Percentiles rank a stretch among this genome's conserved stretches.
Evolutionary conservation across 2,888 invertebrate species (phyloP).

Genomic region (Andrena bucephala): DNA sequence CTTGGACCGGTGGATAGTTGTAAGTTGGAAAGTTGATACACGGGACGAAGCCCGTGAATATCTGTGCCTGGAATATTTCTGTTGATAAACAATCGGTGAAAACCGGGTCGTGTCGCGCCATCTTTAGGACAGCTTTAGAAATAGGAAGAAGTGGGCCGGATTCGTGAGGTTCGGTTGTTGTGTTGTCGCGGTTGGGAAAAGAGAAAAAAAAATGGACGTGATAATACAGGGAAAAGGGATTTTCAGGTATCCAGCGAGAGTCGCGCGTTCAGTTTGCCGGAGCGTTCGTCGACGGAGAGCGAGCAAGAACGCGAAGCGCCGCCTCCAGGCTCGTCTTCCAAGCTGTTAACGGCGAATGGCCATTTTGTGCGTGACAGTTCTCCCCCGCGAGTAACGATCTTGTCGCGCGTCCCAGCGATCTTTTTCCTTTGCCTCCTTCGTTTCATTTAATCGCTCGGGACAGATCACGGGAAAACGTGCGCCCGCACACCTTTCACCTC

Average conservation of each 20-base stretch:
- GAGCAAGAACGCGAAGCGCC: constrained; percentile 80
- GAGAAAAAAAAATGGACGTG: constrained; percentile 38
- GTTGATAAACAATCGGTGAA: constrained; percentile 73
- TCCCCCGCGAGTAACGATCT: constrained; percentile 64
- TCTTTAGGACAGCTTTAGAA: constrained; percentile 69
- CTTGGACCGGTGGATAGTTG: not conserved
- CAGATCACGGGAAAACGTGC: constrained; percentile 6
- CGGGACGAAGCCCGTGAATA: not conserved
- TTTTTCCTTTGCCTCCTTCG: constrained; percentile 37
- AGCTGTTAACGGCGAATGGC: constrained; percentile 88
- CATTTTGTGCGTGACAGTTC: constrained; percentile 89
- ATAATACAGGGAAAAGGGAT: constrained; percentile 38
- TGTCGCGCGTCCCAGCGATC: constrained; percentile 59
- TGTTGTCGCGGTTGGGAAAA: constrained; percentile 50
- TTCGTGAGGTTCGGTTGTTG: constrained; percentile 43
- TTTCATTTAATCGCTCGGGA: constrained; percentile 33
- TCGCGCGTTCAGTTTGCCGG: constrained; percentile 17
- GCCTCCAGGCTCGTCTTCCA: constrained; percentile 85
- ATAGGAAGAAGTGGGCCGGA: constrained; percentile 51
- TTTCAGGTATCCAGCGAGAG: constrained; percentile 18
- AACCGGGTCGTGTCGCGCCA: constrained; percentile 70
- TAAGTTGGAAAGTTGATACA: not conserved
- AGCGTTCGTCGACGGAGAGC: constrained; percentile 34
- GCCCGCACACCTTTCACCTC: not conserved
- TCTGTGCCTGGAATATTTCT: constrained; percentile 56